phyloP scores from a whole-genome alignment of 2,113 vertebrate genomes.

The Equus przewalskii region DNA sequence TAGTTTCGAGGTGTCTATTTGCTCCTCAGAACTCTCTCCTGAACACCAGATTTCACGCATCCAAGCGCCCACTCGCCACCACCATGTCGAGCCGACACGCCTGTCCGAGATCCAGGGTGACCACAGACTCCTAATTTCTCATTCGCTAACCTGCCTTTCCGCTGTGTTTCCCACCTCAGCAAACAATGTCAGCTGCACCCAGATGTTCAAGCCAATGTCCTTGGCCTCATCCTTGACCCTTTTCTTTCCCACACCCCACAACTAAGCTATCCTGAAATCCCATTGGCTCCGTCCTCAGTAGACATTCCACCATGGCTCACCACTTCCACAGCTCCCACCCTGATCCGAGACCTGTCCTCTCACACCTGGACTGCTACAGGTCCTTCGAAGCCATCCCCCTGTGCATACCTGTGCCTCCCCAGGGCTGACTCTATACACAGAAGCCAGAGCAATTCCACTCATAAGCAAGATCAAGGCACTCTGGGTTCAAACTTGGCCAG shows the following conservation, averaged over 20 bases:
- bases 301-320: background rate
- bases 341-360: background rate
- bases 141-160: background rate
- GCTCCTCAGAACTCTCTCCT: background rate
- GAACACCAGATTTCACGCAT: background rate
- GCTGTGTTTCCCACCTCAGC: background rate
- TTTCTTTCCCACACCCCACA: background rate
- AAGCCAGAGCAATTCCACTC: background rate
- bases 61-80: background rate
- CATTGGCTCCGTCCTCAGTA: background rate
- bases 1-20: background rate
- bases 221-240: background rate
- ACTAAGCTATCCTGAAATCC: background rate
- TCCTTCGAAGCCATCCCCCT: background rate
- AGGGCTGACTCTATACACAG: background rate
- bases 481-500: background rate
- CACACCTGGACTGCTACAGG: background rate
- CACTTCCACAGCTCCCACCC: background rate
- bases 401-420: fast-evolving
- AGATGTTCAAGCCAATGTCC: background rate
- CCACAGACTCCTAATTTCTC: background rate
- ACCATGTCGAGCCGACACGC: background rate
- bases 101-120: background rate
- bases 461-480: background rate
- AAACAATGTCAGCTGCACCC: background rate